Percentiles rank a stretch among this genome's conserved stretches.
phyloP scores from a whole-genome alignment of 2,888 invertebrate genomes.

The Ophion costatus region DNA sequence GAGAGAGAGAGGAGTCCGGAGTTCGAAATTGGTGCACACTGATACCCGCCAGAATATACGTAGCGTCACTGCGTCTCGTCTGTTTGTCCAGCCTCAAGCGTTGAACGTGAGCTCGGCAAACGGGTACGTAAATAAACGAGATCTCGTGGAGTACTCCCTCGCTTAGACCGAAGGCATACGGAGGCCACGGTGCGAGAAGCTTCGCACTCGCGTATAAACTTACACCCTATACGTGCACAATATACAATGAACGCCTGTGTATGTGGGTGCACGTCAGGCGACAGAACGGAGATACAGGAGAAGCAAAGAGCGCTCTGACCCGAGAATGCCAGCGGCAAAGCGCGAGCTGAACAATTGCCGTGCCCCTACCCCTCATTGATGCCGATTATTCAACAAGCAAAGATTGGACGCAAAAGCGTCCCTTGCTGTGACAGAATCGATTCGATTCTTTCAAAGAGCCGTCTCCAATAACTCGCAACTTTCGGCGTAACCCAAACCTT shows the following conservation, averaged over 20 bases:
- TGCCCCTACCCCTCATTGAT: slow-evolving; percentile 50
- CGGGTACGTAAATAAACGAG: slow-evolving; percentile 66
- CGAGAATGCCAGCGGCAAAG: slow-evolving; percentile 31
- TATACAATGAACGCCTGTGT: neutral
- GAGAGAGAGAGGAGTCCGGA: slow-evolving; percentile 53
- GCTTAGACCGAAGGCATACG: slow-evolving; percentile 48
- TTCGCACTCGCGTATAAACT: slow-evolving; percentile 51
- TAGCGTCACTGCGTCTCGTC: slow-evolving; percentile 51
- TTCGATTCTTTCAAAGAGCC: slow-evolving; percentile 44
- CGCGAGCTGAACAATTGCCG: slow-evolving; percentile 56
- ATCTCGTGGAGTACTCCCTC: slow-evolving; percentile 59
- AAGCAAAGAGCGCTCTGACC: slow-evolving; percentile 17
- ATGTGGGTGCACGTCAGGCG: neutral
- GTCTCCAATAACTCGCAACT: slow-evolving; percentile 31
- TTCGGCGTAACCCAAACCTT: slow-evolving; percentile 1
- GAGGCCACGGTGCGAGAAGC: slow-evolving; percentile 43
- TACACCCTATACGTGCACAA: slow-evolving; percentile 10
- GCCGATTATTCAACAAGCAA: slow-evolving; percentile 58
- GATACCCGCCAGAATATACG: slow-evolving; percentile 41
- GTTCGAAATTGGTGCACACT: slow-evolving; percentile 62
- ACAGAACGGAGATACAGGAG: slow-evolving; percentile 18
- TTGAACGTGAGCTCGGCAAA: slow-evolving; percentile 62
- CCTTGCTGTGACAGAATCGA: slow-evolving; percentile 30
- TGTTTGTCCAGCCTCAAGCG: slow-evolving; percentile 65
- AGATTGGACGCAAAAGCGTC: slow-evolving; percentile 54